Percentiles rank a stretch among this genome's conserved stretches.
phyloP scores from a whole-genome alignment of 2,797 vertebrate genomes.

The Hipposideros larvatus region DNA sequence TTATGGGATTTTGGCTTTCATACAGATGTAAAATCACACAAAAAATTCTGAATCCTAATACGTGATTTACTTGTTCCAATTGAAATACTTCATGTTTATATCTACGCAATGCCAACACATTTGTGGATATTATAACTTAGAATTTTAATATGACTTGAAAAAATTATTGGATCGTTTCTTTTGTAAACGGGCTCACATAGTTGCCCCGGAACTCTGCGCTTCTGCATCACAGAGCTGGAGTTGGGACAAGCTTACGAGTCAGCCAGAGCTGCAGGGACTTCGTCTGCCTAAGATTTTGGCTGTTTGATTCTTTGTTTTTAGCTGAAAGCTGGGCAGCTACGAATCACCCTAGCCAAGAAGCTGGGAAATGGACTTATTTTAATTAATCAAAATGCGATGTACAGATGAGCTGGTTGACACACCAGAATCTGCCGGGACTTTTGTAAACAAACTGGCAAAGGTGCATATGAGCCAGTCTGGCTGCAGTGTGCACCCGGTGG shows the following conservation, averaged over 20 bases:
- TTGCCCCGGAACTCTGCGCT: not conserved
- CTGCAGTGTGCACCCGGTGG: not conserved
- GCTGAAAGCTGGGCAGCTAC: not conserved
- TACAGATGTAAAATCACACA: not conserved
- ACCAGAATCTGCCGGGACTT: not conserved
- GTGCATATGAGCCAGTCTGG: not conserved
- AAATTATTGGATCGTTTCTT: not conserved
- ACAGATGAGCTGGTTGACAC: not conserved
- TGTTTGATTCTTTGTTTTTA: conserved; percentile 7
- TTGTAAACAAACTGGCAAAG: conserved; percentile 39
- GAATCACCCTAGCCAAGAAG: not conserved
- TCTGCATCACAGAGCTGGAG: not conserved
- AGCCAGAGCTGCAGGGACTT: not conserved
- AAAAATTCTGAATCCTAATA: conserved; percentile 18
- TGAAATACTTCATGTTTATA: not conserved
- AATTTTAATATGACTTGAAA: not conserved
- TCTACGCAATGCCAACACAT: not conserved
- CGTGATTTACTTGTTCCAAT: conserved; percentile 25
- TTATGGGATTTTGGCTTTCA: not conserved
- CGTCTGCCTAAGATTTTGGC: not conserved
- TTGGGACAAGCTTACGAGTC: not conserved
- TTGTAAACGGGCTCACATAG: not conserved
- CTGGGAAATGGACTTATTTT: conserved; percentile 6
- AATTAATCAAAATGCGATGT: conserved; percentile 26
- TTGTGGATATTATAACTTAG: not conserved